These are phyloP conservation scores for Eremophila alpestris DNA, from an alignment of 2,797 vertebrate species.

Conservation along the genomic window DNA sequence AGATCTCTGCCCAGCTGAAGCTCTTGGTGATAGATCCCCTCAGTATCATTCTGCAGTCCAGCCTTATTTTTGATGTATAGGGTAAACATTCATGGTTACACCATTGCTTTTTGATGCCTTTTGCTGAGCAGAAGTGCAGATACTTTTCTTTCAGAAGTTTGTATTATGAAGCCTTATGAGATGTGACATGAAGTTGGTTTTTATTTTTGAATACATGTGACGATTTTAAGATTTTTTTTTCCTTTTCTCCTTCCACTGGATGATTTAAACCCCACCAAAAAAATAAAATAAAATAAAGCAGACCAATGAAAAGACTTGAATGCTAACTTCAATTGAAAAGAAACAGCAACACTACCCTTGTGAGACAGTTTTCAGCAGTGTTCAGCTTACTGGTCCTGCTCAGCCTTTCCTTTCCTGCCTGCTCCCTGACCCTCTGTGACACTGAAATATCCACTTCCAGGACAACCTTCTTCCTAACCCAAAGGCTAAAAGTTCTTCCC, in stretches of 20 bases:
- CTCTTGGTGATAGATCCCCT: slow-evolving; percentile 18
- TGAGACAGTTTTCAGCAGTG: slow-evolving; percentile 24
- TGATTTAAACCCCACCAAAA: slow-evolving; percentile 8
- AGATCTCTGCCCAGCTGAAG: slow-evolving; percentile 40
- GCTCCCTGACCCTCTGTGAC: slow-evolving; percentile 37
- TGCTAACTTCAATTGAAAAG: slow-evolving; percentile 18
- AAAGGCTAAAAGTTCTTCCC: slow-evolving; percentile 29
- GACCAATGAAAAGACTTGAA: slow-evolving; percentile 33
- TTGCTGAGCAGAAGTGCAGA: slow-evolving; percentile 43
- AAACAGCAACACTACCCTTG: neutral
- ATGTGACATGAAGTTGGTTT: slow-evolving; percentile 7
- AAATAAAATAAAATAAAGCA: slow-evolving; percentile 37
- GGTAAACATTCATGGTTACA: slow-evolving; percentile 22
- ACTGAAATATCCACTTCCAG: slow-evolving; percentile 48
- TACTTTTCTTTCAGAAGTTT: slow-evolving; percentile 32
- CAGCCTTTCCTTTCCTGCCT: slow-evolving; percentile 31
- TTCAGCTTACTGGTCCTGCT: slow-evolving; percentile 28
- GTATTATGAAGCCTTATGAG: slow-evolving; percentile 22
- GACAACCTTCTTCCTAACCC: slow-evolving; percentile 45
- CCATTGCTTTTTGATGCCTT: slow-evolving; percentile 22
- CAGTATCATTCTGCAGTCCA: neutral
- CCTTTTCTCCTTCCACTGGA: slow-evolving; percentile 21
- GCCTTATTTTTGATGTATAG: slow-evolving; percentile 29
- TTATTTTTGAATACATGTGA: slow-evolving; percentile 11
- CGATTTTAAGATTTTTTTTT: slow-evolving; percentile 16